These are phyloP conservation scores for Tarsius wallacei DNA, from an alignment of 2,797 vertebrate genomes.

Conservation along the genomic window DNA sequence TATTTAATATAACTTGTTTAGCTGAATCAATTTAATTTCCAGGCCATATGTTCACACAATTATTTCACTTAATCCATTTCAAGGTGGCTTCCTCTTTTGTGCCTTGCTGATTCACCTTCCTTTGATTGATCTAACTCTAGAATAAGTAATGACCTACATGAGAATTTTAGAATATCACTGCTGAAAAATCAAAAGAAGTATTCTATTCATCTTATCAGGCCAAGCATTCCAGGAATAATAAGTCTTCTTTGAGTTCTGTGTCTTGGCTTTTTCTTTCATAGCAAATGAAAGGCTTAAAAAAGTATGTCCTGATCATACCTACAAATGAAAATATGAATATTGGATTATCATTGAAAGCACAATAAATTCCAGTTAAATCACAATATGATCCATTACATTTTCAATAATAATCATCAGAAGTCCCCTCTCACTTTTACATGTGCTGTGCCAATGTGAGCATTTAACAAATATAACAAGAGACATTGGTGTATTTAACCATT, in stretches of 20 bases:
- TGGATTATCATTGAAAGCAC: conserved; percentile 38
- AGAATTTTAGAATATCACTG: conserved; percentile 66
- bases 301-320: conserved; percentile 61
- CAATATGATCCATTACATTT: conserved; percentile 46
- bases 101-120: conserved; percentile 74
- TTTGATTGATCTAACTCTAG: conserved; percentile 74
- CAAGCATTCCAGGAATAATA: conserved; percentile 64
- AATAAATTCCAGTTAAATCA: conserved; percentile 68
- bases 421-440: neutral
- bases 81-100: conserved; percentile 83
- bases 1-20: conserved; percentile 85
- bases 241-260: conserved; percentile 63
- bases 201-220: conserved; percentile 68
- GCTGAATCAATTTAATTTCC: conserved; percentile 85
- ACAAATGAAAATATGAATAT: conserved; percentile 79
- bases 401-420: conserved; percentile 54
- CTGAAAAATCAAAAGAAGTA: conserved; percentile 71
- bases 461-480: conserved; percentile 32
- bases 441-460: conserved; percentile 32
- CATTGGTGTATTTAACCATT: conserved; percentile 13
- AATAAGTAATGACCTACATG: conserved; percentile 78
- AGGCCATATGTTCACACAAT: conserved; percentile 84
- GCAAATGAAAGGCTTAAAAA: conserved; percentile 75
- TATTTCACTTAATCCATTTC: conserved; percentile 85
- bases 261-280: conserved; percentile 61